Base-by-base conservation (phyloP, 2,113 vertebrate genomes). In the Aptenodytes patagonicus region DNA sequence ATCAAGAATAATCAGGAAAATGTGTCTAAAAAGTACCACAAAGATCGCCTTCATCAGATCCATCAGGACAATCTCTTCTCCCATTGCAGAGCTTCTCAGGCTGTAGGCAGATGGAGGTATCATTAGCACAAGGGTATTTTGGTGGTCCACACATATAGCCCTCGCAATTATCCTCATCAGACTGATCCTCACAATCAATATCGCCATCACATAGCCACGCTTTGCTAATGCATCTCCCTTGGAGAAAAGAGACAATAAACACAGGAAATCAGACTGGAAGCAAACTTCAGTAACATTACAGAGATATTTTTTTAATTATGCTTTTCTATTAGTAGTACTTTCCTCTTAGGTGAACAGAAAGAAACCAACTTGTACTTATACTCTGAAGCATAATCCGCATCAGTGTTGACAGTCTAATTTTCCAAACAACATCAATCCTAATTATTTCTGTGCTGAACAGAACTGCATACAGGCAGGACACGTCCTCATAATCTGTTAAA, bases 171-270 rank as follows among this genome's bases (percentile, higher is more conserved):
- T 99, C 99, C 97, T 99, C 99, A 89, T 99, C 99, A 16, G 99
- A 99, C 62, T 98, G 99, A 98, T 99, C 99, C 97, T 99, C 99
- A 95, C 99, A 99, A 97, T 99, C 99, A 32, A 99, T 99, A 98
- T 99, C 99, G 62, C 99, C 99, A 93, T 99, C 99, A 96, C 99
- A 99, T 18, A 99, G 99, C 99, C 99, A 99, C 75, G 99, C 99
- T 98, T 99, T 99, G 97, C 99, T 99, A 98, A 99, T 99, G 95
- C 99, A 99, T 98, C 99, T 99, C 97, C 99, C 99, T 99, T 97
- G 89, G 97, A 96, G 90, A 96, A 95, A 98, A 98, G 72, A 98
- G 91, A 98, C 97, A 97, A 80, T 90, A 81, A 82, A 96, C 77
- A 93, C 44, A 97, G 75, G 8, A 94, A 96, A 96, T 97, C 92